Evolutionary conservation across 92 coral and sea anemone genomes (phyloP).

Genomic region (Montipora capitata): DNA sequence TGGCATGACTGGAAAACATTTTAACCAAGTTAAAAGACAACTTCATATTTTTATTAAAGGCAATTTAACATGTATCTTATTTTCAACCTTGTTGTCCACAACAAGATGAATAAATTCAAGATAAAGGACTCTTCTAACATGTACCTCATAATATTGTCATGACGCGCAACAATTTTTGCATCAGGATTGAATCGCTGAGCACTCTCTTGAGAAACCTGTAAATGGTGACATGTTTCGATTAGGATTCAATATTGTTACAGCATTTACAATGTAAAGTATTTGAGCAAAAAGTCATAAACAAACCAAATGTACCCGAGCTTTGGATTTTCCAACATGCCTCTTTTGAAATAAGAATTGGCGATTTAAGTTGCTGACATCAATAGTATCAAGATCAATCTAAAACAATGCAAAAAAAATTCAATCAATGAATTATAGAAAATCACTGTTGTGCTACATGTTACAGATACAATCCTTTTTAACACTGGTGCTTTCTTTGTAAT

Average conservation of each 20-base stretch:
- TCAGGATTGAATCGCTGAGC: conserved; percentile 93
- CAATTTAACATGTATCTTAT: too few species aligned
- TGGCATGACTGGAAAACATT: too few species aligned
- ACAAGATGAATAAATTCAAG: background rate
- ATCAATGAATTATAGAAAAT: background rate
- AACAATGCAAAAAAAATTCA: background rate
- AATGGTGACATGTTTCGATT: background rate
- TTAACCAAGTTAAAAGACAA: too few species aligned
- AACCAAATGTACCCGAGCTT: conserved; percentile 82
- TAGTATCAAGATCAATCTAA: conserved; percentile 98
- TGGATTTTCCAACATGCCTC: conserved; percentile 97
- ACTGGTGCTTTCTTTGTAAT: too few species aligned
- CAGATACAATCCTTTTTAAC: too few species aligned
- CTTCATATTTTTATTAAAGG: too few species aligned
- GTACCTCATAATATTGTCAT: conserved; percentile 91
- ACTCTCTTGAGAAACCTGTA: conserved; percentile 95
- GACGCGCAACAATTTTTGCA: conserved; percentile 90
- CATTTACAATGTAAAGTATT: background rate
- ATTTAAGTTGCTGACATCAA: conserved; percentile 98
- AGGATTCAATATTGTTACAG: background rate
- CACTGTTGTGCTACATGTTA: background rate
- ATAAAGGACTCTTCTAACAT: conserved; percentile 2
- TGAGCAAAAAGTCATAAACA: background rate
- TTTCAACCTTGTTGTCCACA: background rate
- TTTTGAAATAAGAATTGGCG: conserved; percentile 98